Percentiles rank a stretch among this genome's conserved stretches.
These are phyloP conservation scores for Furcifer pardalis DNA, from an alignment of 2,797 vertebrate species.

Conservation along the genomic window DNA sequence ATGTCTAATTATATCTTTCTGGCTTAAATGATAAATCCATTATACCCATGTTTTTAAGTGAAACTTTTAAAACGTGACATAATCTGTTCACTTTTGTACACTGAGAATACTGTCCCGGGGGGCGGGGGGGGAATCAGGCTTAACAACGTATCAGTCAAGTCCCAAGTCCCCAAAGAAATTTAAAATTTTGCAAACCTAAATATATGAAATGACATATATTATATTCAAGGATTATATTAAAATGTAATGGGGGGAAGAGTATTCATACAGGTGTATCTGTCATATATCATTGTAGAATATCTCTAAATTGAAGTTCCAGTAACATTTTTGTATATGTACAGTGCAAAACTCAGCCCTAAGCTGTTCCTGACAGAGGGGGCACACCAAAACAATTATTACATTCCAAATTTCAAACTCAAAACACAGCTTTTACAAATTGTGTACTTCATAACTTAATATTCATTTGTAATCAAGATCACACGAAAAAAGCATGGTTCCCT, in stretches of 20 bases:
- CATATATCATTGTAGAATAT: neutral
- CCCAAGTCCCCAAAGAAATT: neutral
- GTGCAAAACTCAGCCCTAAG: neutral
- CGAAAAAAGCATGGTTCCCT: neutral
- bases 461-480: neutral
- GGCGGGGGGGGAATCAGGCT: no score
- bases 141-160: constrained; percentile 5
- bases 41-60: neutral
- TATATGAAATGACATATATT: neutral
- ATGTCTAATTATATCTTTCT: neutral
- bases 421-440: neutral
- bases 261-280: constrained; percentile 6
- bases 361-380: no score
- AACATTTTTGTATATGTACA: neutral
- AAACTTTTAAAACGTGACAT: neutral
- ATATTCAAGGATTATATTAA: neutral
- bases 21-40: neutral
- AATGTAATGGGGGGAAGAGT: neutral
- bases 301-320: neutral
- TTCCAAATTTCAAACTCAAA: neutral
- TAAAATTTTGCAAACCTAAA: neutral
- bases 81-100: neutral
- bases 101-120: neutral
- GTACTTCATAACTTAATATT: neutral
- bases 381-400: neutral